These are phyloP conservation scores for Tricholauxania praeusta DNA, from an alignment of 2,888 invertebrate genomes.

Conservation along the genomic window DNA sequence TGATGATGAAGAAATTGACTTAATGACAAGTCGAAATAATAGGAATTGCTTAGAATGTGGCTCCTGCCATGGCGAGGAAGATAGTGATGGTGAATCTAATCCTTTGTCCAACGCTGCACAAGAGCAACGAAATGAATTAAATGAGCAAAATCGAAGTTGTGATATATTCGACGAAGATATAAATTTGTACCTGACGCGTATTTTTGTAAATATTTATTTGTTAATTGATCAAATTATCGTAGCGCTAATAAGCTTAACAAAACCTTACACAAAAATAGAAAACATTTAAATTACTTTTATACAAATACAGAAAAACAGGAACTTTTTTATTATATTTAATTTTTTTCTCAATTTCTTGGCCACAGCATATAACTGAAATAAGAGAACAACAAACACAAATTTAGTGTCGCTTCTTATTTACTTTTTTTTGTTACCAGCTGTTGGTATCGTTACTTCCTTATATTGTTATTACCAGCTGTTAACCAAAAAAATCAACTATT, in stretches of 20 bases:
- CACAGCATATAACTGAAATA: too few relatives aligned
- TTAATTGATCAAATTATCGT: too few relatives aligned
- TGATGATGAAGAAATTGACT: constrained; percentile 35
- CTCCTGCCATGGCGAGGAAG: constrained; percentile 36
- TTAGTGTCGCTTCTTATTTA: too few relatives aligned
- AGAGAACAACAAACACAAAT: too few relatives aligned
- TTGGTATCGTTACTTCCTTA: too few relatives aligned
- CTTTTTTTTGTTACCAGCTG: too few relatives aligned
- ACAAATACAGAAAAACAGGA: too few relatives aligned
- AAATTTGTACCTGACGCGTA: constrained; percentile 60
- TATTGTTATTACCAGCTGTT: too few relatives aligned
- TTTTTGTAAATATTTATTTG: constrained; percentile 54
- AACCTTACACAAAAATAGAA: neutral
- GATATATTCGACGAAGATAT: constrained; percentile 58
- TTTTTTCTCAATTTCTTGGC: too few relatives aligned
- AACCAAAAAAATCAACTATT: too few relatives aligned
- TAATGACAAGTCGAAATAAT: neutral
- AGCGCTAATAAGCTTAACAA: too few relatives aligned
- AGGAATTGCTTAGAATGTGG: constrained; percentile 37
- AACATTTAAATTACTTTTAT: constrained; percentile 6
- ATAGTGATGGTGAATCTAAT: constrained; percentile 34
- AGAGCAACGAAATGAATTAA: constrained; percentile 37
- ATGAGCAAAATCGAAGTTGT: constrained; percentile 45
- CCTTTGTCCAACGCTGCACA: constrained; percentile 32
- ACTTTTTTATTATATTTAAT: too few relatives aligned